Evolutionary conservation across 2,113 vertebrate genomes (phyloP).

Genomic region (Sminthopsis crassicaudata): DNA sequence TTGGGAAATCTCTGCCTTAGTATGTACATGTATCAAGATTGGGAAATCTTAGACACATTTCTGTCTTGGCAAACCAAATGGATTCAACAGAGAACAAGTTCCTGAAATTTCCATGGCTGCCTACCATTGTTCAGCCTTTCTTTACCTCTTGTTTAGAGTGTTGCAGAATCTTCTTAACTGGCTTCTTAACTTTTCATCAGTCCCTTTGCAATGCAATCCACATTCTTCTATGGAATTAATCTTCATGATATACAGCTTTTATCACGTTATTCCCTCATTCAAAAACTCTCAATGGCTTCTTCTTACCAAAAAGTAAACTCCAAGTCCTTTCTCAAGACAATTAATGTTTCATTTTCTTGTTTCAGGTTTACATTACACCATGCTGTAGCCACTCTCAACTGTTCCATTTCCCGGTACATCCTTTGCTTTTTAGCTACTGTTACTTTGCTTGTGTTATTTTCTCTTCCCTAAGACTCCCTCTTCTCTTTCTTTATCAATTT

Average conservation of each 20-base stretch:
- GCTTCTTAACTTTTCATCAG: background rate
- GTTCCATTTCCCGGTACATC: background rate
- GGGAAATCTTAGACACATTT: background rate
- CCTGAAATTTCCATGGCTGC: background rate
- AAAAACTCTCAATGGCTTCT: background rate
- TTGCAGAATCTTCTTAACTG: background rate
- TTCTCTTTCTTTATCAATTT: background rate
- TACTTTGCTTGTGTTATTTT: background rate
- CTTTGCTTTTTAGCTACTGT: background rate
- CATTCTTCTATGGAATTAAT: background rate
- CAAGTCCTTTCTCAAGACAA: background rate
- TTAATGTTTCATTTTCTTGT: background rate
- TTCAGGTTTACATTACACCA: background rate
- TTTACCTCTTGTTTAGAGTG: background rate
- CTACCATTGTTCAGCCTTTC: too few relatives aligned
- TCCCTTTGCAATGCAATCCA: background rate
- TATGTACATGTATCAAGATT: background rate
- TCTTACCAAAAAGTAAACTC: background rate
- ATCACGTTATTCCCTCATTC: background rate
- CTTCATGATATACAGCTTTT: background rate
- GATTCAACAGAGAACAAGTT: background rate
- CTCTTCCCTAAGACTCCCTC: background rate
- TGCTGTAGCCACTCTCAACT: background rate
- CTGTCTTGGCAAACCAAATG: background rate
- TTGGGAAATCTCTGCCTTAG: background rate